Conservation (phyloP, 2,888 invertebrate species). For the Clivina fossor region DNA sequence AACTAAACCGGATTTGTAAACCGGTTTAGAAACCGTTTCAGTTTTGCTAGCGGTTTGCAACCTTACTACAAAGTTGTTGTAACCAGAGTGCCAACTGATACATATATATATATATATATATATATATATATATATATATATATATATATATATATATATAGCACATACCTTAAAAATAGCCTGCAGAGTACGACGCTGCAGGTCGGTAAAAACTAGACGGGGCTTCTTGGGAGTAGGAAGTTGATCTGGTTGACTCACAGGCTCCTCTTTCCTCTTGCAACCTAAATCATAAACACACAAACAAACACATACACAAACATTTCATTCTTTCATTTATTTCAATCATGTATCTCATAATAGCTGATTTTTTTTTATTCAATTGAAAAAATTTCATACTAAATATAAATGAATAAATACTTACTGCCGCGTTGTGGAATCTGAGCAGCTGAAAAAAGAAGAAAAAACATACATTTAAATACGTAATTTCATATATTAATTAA, state of each 20-base stretch:
- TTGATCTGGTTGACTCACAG: slow-evolving; percentile 74
- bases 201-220: slow-evolving; percentile 99
- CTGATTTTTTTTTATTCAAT: too few species aligned
- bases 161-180: slow-evolving; percentile 95
- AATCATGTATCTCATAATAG: slow-evolving; percentile 16
- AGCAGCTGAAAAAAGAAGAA: slow-evolving; percentile 80
- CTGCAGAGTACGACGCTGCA: slow-evolving; percentile 99
- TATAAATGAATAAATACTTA: slow-evolving; percentile 60
- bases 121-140: slow-evolving; percentile 1
- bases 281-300: slow-evolving; percentile 59
- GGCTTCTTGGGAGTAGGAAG: slow-evolving; percentile 97
- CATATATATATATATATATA: too few species aligned
- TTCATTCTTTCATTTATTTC: slow-evolving; percentile 7
- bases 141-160: not conserved
- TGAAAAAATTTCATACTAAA: slow-evolving; percentile 29
- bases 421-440: slow-evolving; percentile 88
- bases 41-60: too few species aligned
- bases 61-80: too few species aligned
- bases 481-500: slow-evolving; percentile 12
- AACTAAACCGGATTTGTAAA: too few species aligned
- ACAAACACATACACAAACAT: slow-evolving; percentile 11
- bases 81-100: too few species aligned
- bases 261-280: slow-evolving; percentile 96
- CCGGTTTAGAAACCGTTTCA: too few species aligned
- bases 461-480: slow-evolving; percentile 42